Evolutionary conservation across 2,888 invertebrate species (phyloP).

Genomic region (Oligia fasciuncula): DNA sequence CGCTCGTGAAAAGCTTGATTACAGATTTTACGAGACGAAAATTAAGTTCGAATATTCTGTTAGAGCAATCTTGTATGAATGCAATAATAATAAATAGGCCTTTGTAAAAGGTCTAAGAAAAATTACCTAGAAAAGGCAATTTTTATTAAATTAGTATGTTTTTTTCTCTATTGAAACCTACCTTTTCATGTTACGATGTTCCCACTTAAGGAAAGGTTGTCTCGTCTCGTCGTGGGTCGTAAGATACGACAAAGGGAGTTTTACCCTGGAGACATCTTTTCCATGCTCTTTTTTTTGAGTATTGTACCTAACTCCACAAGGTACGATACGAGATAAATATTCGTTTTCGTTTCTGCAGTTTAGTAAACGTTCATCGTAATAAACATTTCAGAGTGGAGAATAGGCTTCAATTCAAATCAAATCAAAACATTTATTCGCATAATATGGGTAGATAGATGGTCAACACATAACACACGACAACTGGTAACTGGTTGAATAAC

Average conservation of each 20-base stretch:
- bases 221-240: slow-evolving; percentile 33
- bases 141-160: slow-evolving; percentile 1
- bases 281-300: slow-evolving; percentile 36
- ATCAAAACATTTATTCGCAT: slow-evolving; percentile 1
- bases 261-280: slow-evolving; percentile 45
- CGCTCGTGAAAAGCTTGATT: slow-evolving; percentile 36
- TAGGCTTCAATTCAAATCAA: background rate
- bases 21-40: slow-evolving; percentile 51
- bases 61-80: slow-evolving; percentile 16
- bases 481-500: background rate
- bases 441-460: background rate
- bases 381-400: background rate
- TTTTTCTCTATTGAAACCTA: slow-evolving; percentile 4
- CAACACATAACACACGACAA: no score
- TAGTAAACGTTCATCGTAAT: background rate
- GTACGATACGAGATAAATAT: slow-evolving; percentile 11
- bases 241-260: slow-evolving; percentile 40
- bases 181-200: slow-evolving; percentile 32
- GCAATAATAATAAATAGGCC: slow-evolving; percentile 15
- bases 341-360: background rate
- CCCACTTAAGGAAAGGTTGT: slow-evolving; percentile 15
- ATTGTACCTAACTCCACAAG: background rate
- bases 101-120: slow-evolving; percentile 1
- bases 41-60: slow-evolving; percentile 45
- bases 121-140: background rate